phyloP scores from a whole-genome alignment of 2,113 vertebrate genomes.

The Corythornis vintsioides region DNA sequence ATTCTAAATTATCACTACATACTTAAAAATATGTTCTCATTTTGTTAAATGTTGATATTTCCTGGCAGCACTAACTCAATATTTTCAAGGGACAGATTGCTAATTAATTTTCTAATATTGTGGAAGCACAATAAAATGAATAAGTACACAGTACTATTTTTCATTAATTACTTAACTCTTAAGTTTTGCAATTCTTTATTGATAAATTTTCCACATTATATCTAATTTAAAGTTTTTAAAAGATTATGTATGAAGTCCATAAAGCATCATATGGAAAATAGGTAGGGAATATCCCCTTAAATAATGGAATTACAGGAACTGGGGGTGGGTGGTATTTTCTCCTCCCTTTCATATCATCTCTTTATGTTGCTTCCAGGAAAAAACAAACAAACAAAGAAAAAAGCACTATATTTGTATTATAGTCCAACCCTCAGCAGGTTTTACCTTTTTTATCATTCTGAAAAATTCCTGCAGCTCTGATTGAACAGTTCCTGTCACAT shows the following conservation, averaged over 20 bases:
- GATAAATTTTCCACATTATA: neutral
- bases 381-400: too few species aligned
- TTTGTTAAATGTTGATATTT: constrained; percentile 20
- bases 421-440: neutral
- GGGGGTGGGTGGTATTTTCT: neutral
- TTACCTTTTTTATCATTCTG: neutral
- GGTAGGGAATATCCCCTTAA: neutral
- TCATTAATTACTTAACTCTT: neutral
- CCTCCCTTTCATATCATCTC: neutral
- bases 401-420: neutral
- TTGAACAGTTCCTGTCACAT: neutral
- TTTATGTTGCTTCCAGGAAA: neutral
- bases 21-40: neutral
- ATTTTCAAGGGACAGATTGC: neutral
- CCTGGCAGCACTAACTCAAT: neutral
- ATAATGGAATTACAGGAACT: neutral
- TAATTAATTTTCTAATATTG: constrained; percentile 25
- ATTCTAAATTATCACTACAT: neutral
- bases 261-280: neutral
- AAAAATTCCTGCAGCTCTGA: neutral
- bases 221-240: neutral
- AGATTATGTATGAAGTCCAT: neutral
- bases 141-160: neutral
- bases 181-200: neutral
- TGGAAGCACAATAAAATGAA: neutral